Conservation (phyloP, 53 echinoderm and acorn worm species). For the Zoroaster sp. region DNA sequence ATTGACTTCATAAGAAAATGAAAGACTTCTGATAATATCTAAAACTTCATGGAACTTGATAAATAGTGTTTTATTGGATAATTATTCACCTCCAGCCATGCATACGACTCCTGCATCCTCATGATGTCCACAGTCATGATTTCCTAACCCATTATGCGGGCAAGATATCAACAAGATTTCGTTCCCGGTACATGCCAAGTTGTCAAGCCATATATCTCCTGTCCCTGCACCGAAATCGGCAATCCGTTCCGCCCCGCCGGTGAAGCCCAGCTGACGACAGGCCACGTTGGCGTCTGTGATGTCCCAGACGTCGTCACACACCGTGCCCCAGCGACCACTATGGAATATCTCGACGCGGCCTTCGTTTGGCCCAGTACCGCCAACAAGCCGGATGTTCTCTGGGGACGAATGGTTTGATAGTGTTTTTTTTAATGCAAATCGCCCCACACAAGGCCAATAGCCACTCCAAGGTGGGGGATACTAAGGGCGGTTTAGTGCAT, state of each 20-base stretch:
- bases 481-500: not conserved
- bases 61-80: too few relatives aligned
- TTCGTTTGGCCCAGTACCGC: slow-evolving; percentile 17
- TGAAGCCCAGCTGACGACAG: not conserved
- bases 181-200: not conserved
- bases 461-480: not conserved
- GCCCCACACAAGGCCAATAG: not conserved
- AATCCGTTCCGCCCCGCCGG: not conserved
- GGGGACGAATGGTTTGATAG: too few relatives aligned
- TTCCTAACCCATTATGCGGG: not conserved
- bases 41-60: too few relatives aligned
- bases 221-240: not conserved
- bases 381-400: slow-evolving; percentile 49
- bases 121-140: not conserved
- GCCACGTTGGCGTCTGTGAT: not conserved
- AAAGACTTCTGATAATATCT: too few relatives aligned
- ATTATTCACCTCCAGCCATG: slow-evolving; percentile 1
- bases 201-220: not conserved
- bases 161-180: not conserved
- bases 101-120: slow-evolving; percentile 7
- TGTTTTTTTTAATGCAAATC: not conserved
- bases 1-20: too few relatives aligned
- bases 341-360: slow-evolving; percentile 17
- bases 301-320: slow-evolving; percentile 12
- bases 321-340: not conserved